These are phyloP conservation scores for Antigone vipio DNA, from an alignment of 2,113 vertebrate species.

Conservation along the genomic window DNA sequence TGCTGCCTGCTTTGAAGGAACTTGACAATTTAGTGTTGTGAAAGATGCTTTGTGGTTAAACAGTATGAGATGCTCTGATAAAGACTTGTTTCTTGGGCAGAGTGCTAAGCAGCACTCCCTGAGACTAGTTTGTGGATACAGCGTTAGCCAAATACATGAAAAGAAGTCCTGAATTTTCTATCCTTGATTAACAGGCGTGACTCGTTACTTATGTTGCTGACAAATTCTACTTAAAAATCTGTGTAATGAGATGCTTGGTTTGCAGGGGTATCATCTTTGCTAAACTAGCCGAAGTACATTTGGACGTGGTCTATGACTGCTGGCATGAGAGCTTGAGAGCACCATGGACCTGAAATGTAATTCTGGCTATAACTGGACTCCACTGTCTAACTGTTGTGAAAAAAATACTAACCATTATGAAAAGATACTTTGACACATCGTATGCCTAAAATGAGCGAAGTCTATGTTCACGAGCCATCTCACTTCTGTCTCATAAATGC, in stretches of 20 bases:
- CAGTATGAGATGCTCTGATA: neutral
- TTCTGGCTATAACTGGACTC: neutral
- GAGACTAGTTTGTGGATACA: neutral
- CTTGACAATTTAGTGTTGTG: neutral
- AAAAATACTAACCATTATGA: neutral
- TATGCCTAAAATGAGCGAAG: neutral
- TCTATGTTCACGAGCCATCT: neutral
- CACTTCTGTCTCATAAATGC: neutral
- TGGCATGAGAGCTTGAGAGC: neutral
- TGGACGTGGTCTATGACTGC: neutral
- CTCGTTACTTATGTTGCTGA: neutral
- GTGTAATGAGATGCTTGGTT: neutral
- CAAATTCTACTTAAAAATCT: neutral
- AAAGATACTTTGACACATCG: neutral
- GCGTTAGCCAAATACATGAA: fast-evolving
- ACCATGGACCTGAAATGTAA: neutral
- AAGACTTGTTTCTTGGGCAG: neutral
- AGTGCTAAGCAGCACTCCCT: neutral
- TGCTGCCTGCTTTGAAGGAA: neutral
- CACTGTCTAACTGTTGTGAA: neutral
- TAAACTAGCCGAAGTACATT: neutral
- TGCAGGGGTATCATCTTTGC: neutral
- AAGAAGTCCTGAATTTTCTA: neutral
- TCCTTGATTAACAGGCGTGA: neutral
- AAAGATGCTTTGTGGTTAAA: neutral